Percentiles rank a stretch among this genome's conserved stretches.
Evolutionary conservation across 2,113 vertebrate species (phyloP).

Genomic region (Crotalus tigris): DNA sequence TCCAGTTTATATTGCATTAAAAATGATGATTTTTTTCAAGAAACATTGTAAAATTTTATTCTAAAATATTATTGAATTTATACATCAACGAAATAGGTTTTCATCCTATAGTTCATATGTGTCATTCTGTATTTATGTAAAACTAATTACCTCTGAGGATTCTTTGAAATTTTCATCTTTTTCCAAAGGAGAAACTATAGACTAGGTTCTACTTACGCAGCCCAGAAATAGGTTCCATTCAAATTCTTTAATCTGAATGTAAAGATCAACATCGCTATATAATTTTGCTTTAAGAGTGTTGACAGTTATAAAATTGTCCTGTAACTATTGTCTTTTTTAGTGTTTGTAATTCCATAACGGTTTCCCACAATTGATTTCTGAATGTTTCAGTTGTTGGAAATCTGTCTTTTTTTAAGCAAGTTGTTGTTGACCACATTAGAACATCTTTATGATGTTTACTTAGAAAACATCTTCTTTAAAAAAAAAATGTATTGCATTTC

Average conservation of each 20-base stretch:
- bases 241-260: conserved; percentile 54
- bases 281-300: conserved; percentile 44
- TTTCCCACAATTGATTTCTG: conserved; percentile 28
- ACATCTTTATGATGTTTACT: not conserved
- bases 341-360: conserved; percentile 34
- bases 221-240: conserved; percentile 41
- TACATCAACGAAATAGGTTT: conserved; percentile 32
- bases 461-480: not conserved
- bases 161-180: conserved; percentile 67
- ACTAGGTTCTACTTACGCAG: conserved; percentile 53
- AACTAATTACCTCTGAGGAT: conserved; percentile 58
- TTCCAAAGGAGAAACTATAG: conserved; percentile 63
- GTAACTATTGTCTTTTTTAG: conserved; percentile 38
- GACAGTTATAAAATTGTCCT: conserved; percentile 36
- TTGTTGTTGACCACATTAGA: not conserved
- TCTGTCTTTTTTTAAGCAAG: conserved; percentile 2
- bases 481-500: not conserved
- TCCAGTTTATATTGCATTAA: conserved; percentile 38
- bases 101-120: conserved; percentile 51
- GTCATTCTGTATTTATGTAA: conserved; percentile 72
- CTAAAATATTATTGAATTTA: conserved; percentile 61
- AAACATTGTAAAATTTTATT: conserved; percentile 41
- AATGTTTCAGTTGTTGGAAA: conserved; percentile 25
- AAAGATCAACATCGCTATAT: conserved; percentile 30
- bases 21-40: conserved; percentile 32